Evolutionary conservation across 2,888 invertebrate species (phyloP).

Genomic region (Epinotia demarniana): DNA sequence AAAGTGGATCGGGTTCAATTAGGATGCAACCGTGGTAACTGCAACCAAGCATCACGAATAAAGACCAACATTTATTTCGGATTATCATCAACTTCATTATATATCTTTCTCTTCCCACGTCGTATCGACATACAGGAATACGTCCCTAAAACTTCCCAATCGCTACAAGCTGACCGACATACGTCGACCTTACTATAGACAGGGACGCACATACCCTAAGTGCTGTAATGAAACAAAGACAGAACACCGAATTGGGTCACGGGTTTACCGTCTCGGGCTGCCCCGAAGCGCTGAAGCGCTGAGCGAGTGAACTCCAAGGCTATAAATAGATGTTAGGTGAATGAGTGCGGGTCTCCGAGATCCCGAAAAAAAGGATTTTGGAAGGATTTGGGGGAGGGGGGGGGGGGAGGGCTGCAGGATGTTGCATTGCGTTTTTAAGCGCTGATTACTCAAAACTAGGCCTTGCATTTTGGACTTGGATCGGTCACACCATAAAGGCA

Average conservation of each 20-base stretch:
- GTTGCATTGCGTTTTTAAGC: background rate
- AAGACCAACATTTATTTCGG: background rate
- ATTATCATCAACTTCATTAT: background rate
- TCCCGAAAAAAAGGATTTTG: constrained; percentile 14
- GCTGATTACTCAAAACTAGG: background rate
- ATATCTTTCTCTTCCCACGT: constrained; percentile 33
- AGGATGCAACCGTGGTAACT: too few relatives aligned
- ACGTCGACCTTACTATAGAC: constrained; percentile 76
- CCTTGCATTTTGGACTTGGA: too few relatives aligned
- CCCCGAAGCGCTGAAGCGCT: constrained; percentile 74
- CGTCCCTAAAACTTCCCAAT: constrained; percentile 70
- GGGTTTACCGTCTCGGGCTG: constrained; percentile 70
- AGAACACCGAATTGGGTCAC: constrained; percentile 76
- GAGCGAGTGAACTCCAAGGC: constrained; percentile 49
- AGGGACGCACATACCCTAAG: constrained; percentile 57
- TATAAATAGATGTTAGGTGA: constrained; percentile 46
- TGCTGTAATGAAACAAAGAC: constrained; percentile 54
- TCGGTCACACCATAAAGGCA: too few relatives aligned
- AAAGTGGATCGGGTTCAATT: background rate
- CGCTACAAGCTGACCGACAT: constrained; percentile 80
- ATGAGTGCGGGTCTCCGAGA: constrained; percentile 24
- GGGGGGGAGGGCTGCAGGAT: background rate
- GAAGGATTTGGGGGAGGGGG: background rate
- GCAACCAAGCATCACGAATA: background rate
- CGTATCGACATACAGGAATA: constrained; percentile 35